Percentiles rank a stretch among this genome's conserved stretches.
Conservation (phyloP, 2,113 vertebrate species). For the Eidolon helvum region DNA sequence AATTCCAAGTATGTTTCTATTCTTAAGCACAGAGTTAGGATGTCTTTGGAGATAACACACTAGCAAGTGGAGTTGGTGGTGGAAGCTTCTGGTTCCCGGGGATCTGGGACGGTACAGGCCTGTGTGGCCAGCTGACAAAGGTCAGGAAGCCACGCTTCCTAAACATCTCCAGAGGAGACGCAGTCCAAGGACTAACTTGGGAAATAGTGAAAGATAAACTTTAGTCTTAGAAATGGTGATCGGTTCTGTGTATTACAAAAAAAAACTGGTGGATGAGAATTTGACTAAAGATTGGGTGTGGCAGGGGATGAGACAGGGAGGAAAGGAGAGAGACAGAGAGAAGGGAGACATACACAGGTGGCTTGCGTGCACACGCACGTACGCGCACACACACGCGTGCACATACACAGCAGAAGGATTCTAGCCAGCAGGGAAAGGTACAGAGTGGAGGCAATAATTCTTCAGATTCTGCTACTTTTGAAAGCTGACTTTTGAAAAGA, state of each 20-base stretch:
- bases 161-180: background rate
- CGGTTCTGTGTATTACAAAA: background rate
- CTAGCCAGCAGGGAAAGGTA: fast-evolving
- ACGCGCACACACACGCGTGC: background rate
- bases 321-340: too few relatives aligned
- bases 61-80: background rate
- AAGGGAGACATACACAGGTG: background rate
- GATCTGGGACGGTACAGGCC: background rate
- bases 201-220: background rate
- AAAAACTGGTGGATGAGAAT: background rate
- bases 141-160: background rate
- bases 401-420: fast-evolving
- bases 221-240: background rate
- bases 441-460: too few relatives aligned
- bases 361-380: background rate
- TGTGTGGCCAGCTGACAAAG: background rate
- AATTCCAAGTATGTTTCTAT: background rate
- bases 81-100: background rate
- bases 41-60: background rate
- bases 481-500: background rate
- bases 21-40: background rate
- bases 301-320: too few relatives aligned
- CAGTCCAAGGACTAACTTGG: background rate
- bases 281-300: background rate
- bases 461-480: background rate